Base-by-base conservation (phyloP, 2,113 vertebrate genomes). In the Macroglossus sobrinus region DNA sequence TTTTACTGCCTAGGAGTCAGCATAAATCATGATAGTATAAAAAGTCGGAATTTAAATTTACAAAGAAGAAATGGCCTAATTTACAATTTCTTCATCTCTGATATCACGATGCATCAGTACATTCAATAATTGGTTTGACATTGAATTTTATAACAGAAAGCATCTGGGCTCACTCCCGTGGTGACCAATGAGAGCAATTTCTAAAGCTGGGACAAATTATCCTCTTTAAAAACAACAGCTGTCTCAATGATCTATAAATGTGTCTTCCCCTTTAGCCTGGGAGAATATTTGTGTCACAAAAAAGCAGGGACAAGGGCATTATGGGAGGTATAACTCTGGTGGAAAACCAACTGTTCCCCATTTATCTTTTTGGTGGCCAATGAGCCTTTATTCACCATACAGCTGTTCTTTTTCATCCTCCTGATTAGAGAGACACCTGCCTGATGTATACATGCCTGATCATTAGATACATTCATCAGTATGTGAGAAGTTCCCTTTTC, bases 341-440 rank as follows among this genome's bases (percentile, higher is more conserved):
- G 97, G 97, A 97, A 98, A 99, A 98, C 97, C 99, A 99, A 98
- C 98, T 99, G 99, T 98, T 99, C 95, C 97, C 98, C 98, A 99
- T 99, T 99, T 98, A 98, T 99, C 99, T 99, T 99, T 89, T 53
- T 98, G 88, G 97, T 97, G 97, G 97, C 98, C 97, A 79, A 98
- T 98, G 98, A 98, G 98, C 96, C 98, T 98, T 98, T 97, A 98
- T 98, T 97, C 95, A 98, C 97, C 82, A 97, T 98, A 97, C 98
- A 99, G 99, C 98, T 99, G 98, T 98, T 99, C 61, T 40, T 82
- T 98, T 92, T 91, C 95, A 97, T 98, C 94, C 95, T 98, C 95
- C 97, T 98, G 98, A 98, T 98, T 98, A 98, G 94, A 98, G 94
- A 96, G 97, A 98, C 98, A 99, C 98, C 97, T 98, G 98, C 64